A percentile compares a stretch with the other conserved stretches of the same genome.
These are phyloP conservation scores for Steatornis caripensis DNA, from an alignment of 2,113 vertebrate genomes.

Conservation along the genomic window DNA sequence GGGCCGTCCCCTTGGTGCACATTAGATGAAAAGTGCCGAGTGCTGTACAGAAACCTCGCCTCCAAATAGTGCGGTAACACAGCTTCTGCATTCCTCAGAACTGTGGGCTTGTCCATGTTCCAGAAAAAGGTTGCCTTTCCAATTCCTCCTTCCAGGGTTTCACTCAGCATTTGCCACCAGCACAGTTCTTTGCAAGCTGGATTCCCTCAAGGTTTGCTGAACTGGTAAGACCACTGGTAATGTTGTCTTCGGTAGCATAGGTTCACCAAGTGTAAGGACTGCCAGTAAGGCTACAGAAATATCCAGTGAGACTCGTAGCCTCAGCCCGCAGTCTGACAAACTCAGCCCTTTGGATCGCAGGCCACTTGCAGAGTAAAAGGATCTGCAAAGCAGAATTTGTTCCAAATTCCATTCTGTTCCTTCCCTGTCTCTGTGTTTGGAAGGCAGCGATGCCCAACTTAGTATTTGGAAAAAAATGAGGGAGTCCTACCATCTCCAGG, in stretches of 20 bases:
- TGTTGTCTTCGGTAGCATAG: neutral
- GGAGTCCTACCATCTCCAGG: neutral
- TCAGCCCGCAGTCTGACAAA: neutral
- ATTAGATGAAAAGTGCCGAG: accelerated
- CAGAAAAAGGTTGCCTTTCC: neutral
- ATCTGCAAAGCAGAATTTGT: neutral
- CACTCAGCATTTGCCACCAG: neutral
- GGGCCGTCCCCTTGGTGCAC: neutral
- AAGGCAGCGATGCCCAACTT: neutral
- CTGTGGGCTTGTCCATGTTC: neutral
- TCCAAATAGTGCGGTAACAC: neutral
- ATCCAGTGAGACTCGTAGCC: neutral
- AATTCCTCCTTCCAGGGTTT: neutral
- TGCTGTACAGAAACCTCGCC: neutral
- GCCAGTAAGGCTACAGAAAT: neutral
- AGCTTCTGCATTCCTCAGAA: neutral
- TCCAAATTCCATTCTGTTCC: neutral
- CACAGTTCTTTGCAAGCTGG: neutral
- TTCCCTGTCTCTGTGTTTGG: neutral
- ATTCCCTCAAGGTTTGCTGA: neutral
- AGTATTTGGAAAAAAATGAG: neutral
- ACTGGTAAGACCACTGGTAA: neutral
- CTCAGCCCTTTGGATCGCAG: neutral
- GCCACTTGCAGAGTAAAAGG: neutral
- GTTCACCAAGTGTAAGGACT: neutral